Percentiles rank a stretch among this genome's conserved stretches.
Conservation (phyloP, 2,888 invertebrate species). For the Cataglyphis rosenhaueri region DNA sequence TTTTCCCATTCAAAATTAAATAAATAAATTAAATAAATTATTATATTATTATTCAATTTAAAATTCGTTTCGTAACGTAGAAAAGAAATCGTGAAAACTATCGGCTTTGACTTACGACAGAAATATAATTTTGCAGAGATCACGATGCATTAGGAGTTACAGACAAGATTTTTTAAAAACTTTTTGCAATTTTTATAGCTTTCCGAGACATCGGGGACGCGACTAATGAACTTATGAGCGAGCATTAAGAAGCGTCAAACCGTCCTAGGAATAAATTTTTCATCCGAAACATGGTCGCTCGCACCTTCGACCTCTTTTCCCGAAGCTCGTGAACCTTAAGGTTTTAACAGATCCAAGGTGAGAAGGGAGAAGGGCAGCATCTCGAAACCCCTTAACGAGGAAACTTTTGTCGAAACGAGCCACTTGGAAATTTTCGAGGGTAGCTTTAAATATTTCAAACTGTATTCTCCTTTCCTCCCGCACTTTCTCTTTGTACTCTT, state of each 20-base stretch:
- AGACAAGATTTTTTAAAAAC: background rate
- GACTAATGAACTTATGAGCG: slow-evolving; percentile 29
- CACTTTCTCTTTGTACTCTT: slow-evolving; percentile 49
- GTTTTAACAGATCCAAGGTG: slow-evolving; percentile 51
- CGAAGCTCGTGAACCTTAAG: slow-evolving; percentile 49
- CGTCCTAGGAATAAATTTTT: slow-evolving; percentile 61
- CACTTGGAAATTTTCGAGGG: slow-evolving; percentile 76
- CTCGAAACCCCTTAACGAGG: slow-evolving; percentile 76
- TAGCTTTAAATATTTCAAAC: slow-evolving; percentile 77
- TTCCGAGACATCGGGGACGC: slow-evolving; percentile 31
- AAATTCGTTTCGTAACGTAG: background rate
- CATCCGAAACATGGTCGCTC: slow-evolving; percentile 50
- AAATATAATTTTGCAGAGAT: slow-evolving; percentile 3
- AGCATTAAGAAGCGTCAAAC: slow-evolving; percentile 24
- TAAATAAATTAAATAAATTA: no score
- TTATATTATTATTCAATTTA: background rate
- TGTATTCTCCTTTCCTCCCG: slow-evolving; percentile 14
- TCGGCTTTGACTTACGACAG: background rate
- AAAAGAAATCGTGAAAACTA: background rate
- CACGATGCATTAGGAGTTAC: background rate
- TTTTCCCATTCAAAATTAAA: no score
- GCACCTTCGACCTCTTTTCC: slow-evolving; percentile 37
- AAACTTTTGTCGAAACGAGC: slow-evolving; percentile 75
- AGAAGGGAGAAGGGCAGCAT: slow-evolving; percentile 27
- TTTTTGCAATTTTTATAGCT: background rate